Base-by-base conservation (phyloP, 2,888 invertebrate genomes). In the Orthonychiurus folsomi region DNA sequence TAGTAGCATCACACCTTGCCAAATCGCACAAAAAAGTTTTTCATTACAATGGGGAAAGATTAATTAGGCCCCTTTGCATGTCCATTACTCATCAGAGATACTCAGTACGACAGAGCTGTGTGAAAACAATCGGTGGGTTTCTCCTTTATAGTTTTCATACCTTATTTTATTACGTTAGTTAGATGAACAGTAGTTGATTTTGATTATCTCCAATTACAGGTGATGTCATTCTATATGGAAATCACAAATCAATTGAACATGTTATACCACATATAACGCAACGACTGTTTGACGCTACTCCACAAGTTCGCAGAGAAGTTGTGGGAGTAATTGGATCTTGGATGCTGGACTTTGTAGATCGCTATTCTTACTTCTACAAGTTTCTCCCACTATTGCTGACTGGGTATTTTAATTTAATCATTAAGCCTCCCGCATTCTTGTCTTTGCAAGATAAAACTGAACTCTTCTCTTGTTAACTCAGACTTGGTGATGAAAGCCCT, bases 331-430 rank as follows among this genome's bases (percentile, higher is more conserved):
- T 89, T 0, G 88, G 89, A 2, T 79, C 81, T 54, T 89, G 92
- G 89, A 80, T 93, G 76, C 75, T 88, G 26, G 82, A 84, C 61
- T 83, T 93, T 62, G 81, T 81, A 59, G 93, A 95, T 76, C 80
- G 94, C 71, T 95, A 95, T 76, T 93, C 93, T 0, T 93, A 85
- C 78, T 93, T 90, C 80, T 85, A 87, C 75, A 86, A 87, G 71
- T 82, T 94, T 73, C 80, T 95, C 69, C 94, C 95, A 0, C 77
- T 94, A 15, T 78, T 93, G 2, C 78, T 95, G 47, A 90, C 92
- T 53, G 87, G 92, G 85, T 86, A 79, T 74, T 74, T 68, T 12
- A 20, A 20, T 47, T 47, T 15, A 47, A 21, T 52, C n/a, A 3
- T 52, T 12, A 52, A 52, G 3, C n/a, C 23, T 52, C 23, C 23